A percentile compares a stretch with the other conserved stretches of the same genome.
phyloP scores from a whole-genome alignment of 2,113 vertebrate species.

The Nannospalax galili region DNA sequence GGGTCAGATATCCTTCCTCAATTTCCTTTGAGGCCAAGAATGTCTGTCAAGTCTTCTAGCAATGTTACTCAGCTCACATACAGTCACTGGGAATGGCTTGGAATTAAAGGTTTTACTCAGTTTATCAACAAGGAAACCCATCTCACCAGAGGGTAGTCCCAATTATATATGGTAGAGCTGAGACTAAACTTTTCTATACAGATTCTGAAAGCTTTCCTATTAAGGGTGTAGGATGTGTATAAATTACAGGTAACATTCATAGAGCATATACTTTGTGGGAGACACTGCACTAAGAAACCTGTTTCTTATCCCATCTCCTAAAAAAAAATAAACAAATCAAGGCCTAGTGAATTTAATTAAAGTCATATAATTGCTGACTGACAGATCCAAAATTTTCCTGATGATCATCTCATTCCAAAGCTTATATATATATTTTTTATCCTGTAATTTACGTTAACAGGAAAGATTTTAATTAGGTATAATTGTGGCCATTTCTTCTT shows the following conservation, averaged over 20 bases:
- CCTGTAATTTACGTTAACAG: neutral
- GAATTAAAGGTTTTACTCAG: neutral
- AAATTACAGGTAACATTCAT: conserved; percentile 9
- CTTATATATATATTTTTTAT: neutral
- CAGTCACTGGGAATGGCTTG: neutral
- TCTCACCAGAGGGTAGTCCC: neutral
- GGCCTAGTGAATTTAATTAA: conserved; percentile 31
- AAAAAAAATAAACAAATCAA: conserved; percentile 29
- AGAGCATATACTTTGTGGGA: neutral
- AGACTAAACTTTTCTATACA: neutral
- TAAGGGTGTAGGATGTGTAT: neutral
- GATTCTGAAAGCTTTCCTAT: neutral
- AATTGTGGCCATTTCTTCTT: neutral
- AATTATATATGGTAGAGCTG: neutral
- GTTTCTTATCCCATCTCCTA: neutral
- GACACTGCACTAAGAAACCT: neutral
- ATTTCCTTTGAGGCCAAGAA: neutral
- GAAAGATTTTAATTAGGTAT: conserved; percentile 21
- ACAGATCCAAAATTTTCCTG: neutral
- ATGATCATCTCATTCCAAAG: neutral
- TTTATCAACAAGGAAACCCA: neutral
- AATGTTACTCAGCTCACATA: neutral
- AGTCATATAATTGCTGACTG: neutral
- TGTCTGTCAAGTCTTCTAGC: neutral
- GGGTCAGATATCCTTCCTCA: neutral